Evolutionary conservation across 1,140 invertebrate genomes (phyloP).

Genomic region (Drosophila kohkoa): DNA sequence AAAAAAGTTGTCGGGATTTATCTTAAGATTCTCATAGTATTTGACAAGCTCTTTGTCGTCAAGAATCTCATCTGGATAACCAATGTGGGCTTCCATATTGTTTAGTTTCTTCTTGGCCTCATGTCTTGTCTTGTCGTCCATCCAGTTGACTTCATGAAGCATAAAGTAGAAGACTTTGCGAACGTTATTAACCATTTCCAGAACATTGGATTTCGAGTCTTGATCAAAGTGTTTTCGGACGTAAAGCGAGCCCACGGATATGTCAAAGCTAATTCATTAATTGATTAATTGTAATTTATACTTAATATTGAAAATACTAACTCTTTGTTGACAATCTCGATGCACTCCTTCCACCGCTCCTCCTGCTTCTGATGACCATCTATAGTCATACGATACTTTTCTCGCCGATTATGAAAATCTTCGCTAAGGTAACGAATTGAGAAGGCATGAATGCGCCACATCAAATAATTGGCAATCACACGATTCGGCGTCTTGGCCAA

Average conservation of each 20-base stretch:
- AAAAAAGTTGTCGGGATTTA: constrained; percentile 89
- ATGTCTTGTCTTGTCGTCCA: constrained; percentile 92
- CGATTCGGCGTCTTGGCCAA: constrained; percentile 86
- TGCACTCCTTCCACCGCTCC: constrained; percentile 94
- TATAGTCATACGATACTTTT: constrained; percentile 90
- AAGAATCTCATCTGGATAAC: constrained; percentile 93
- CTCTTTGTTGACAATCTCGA: constrained; percentile 90
- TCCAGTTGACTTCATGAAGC: constrained; percentile 92
- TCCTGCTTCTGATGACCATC: constrained; percentile 91
- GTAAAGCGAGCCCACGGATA: constrained; percentile 91
- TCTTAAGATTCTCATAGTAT: constrained; percentile 91
- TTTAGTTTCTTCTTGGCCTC: constrained; percentile 90
- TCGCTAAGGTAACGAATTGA: constrained; percentile 92
- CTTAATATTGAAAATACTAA: constrained; percentile 67
- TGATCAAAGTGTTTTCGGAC: constrained; percentile 91
- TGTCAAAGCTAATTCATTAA: constrained; percentile 87
- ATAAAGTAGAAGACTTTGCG: constrained; percentile 88
- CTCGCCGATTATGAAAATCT: constrained; percentile 89
- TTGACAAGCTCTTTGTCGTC: constrained; percentile 90
- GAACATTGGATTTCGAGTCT: constrained; percentile 89
- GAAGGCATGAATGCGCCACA: constrained; percentile 91
- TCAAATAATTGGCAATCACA: constrained; percentile 90
- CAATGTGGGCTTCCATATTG: constrained; percentile 91
- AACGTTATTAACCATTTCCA: constrained; percentile 94
- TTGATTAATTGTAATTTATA: constrained; percentile 37